A percentile compares a stretch with the other conserved stretches of the same genome.
These are phyloP conservation scores for Cryptus viduatorius DNA, from an alignment of 2,888 invertebrate genomes.

Conservation along the genomic window DNA sequence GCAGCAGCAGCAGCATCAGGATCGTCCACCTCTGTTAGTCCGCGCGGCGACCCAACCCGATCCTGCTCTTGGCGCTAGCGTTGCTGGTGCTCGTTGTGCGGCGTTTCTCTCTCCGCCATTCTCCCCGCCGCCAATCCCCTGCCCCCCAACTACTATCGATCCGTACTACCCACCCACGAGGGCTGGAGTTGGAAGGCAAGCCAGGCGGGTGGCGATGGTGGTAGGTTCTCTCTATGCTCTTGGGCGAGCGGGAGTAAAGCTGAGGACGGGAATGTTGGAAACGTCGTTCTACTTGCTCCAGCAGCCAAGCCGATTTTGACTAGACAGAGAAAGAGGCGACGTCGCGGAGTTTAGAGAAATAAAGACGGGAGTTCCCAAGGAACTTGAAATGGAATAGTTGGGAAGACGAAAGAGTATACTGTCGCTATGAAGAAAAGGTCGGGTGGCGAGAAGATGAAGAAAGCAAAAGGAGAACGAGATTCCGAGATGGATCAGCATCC, in stretches of 20 bases:
- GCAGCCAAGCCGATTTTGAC: constrained; percentile 67
- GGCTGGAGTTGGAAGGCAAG: constrained; percentile 57
- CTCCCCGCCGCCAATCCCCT: constrained; percentile 60
- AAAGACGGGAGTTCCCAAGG: neutral
- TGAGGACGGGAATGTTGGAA: constrained; percentile 26
- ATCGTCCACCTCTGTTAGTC: constrained; percentile 62
- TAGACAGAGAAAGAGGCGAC: constrained; percentile 36
- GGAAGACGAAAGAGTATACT: constrained; percentile 1
- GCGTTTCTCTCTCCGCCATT: constrained; percentile 64
- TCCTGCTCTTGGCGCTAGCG: constrained; percentile 60
- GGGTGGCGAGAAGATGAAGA: constrained; percentile 5
- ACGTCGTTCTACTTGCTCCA: constrained; percentile 64
- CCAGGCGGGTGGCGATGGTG: constrained; percentile 46
- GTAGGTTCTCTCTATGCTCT: constrained; percentile 28
- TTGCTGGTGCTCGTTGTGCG: constrained; percentile 66
- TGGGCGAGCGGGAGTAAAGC: constrained; percentile 40
- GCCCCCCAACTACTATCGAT: constrained; percentile 65
- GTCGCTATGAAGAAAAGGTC: neutral
- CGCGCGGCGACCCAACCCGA: constrained; percentile 67
- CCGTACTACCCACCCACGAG: constrained; percentile 58
- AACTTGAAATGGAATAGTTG: constrained; percentile 46
- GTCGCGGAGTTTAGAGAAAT: neutral
- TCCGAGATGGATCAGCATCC: neutral
- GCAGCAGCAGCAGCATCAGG: constrained; percentile 50
- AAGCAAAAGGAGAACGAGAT: neutral